Base-by-base conservation (phyloP, 2,797 vertebrate species). In the Melanotaenia pygmaea region DNA sequence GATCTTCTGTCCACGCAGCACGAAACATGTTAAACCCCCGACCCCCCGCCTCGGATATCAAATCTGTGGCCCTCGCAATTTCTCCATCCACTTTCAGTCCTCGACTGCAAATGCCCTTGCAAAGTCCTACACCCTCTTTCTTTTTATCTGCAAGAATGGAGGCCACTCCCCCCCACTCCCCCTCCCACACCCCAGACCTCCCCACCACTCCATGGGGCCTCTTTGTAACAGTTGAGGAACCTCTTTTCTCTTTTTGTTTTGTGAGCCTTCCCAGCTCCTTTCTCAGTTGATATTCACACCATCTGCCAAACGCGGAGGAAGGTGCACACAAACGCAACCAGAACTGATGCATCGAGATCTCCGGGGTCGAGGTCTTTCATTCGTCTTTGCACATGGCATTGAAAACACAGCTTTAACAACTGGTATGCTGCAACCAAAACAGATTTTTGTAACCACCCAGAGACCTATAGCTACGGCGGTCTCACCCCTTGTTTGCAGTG, bases 201-300 rank as follows among this genome's bases (percentile, higher is more conserved):
- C 92, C 64, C 76, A 83, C 76, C 77, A 92, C 94, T 94, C 94
- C 89, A 89, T 91, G 89, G 95, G 94, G 92, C 90, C 91, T 92
- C 93, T 95, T 95, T 93, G 92, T 94, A 93, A 94, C 93, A 95
- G 95, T 93, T 93, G 93, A 93, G 93, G 94, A 95, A 96, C 93
- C 96, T 95, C 94, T 28, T 92, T 96, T 96, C 94, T 94, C 96
- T 95, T 96, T 96, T 96, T 97, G 96, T 98, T 96, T 95, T 92
- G 93, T 82, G 54, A 93, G 92, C 93, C 91, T 95, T 95, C 94
- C 92, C 92, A 92, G 95, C 92, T 95, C 94, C 93, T 95, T 96
- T 96, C 94, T 95, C 91, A 74, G 90, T 94, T 95, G 95, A 95
- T 92, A 95, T 96, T 96, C 96, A 95, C 92, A 94, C 96, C 97